Conservation (phyloP, 2,888 invertebrate genomes). For the Drosophila helvetica region DNA sequence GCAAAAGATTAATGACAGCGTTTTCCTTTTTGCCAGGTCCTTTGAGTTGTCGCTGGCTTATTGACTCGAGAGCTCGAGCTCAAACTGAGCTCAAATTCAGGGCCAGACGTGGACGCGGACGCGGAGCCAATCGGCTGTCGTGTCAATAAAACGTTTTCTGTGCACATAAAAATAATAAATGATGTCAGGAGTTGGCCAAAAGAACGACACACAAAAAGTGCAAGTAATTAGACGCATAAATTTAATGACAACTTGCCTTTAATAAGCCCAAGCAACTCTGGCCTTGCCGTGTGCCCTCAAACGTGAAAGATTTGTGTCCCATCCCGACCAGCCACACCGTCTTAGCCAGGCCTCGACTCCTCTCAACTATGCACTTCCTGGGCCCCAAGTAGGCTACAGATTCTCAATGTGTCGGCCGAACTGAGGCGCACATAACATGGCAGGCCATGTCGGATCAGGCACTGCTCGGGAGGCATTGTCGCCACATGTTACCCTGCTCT, state of each 20-base stretch:
- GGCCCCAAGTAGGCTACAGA: constrained; percentile 18
- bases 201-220: constrained; percentile 43
- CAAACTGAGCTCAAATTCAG: background rate
- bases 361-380: constrained; percentile 34
- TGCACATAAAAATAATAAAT: constrained; percentile 75
- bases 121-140: constrained; percentile 36
- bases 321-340: background rate
- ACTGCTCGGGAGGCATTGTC: constrained; percentile 45
- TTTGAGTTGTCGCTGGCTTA: constrained; percentile 58
- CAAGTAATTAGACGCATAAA: constrained; percentile 72
- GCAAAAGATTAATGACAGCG: constrained; percentile 69
- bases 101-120: constrained; percentile 1
- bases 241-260: constrained; percentile 59
- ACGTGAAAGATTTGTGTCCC: constrained; percentile 21
- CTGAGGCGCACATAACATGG: constrained; percentile 28
- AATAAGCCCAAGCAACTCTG: constrained; percentile 16
- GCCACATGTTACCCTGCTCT: constrained; percentile 54
- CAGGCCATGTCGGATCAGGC: constrained; percentile 28
- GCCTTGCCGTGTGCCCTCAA: constrained; percentile 10
- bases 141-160: constrained; percentile 74
- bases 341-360: background rate
- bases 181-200: constrained; percentile 45
- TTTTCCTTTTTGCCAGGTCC: constrained; percentile 52
- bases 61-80: constrained; percentile 46
- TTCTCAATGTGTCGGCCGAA: constrained; percentile 25